Evolutionary conservation across 1,140 invertebrate species (phyloP), one percentile per base, ranked within the genome.

Genomic region (Neuroterus valhalla): DNA sequence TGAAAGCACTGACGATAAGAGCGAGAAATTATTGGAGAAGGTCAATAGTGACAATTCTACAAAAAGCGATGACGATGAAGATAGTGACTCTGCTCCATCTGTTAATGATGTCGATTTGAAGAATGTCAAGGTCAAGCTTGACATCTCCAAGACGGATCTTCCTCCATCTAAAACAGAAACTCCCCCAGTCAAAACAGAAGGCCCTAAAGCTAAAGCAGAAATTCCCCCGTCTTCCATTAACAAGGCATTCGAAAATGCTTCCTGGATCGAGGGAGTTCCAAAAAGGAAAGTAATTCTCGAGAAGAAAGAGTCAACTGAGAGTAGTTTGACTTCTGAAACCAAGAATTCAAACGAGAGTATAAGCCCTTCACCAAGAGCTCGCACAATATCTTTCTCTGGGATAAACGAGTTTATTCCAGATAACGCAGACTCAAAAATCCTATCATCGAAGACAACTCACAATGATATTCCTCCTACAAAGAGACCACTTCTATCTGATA

Each of bases 361-460:
- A 0, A 83, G 76, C 38, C 78, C 68, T 3, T 66, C 75, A 3
- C 82, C 84, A 1, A 86, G 79, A 50, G 85, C 81, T 17, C 74
- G 86, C 4, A 87, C 86, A 8, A 88, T 87, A 50, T 80, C 80
- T 1, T 81, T 86, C 21, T 77, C 82, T 0, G 73, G 31, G 3
- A 31, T 67, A 12, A 76, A 79, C 5, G 74, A 78, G 8, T n/a
- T 62, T 10, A 23, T 69, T 38, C 48, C 68, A 31, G 55, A 66
- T 2, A 67, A 31, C 19, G 3, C 48, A 1, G 68, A 78, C 17
- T 77, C 76, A 1, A 72, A 55, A 52, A 66, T 48, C 14, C 43
- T 14, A 1, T 38, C 44, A 74, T 62, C 1, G 23, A 17, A 45
- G 71, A 52, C 21, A 21, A 3, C 4, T 38, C 8, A 1, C 62